phyloP scores from a whole-genome alignment of 2,113 vertebrate species.

The Anolis carolinensis region DNA sequence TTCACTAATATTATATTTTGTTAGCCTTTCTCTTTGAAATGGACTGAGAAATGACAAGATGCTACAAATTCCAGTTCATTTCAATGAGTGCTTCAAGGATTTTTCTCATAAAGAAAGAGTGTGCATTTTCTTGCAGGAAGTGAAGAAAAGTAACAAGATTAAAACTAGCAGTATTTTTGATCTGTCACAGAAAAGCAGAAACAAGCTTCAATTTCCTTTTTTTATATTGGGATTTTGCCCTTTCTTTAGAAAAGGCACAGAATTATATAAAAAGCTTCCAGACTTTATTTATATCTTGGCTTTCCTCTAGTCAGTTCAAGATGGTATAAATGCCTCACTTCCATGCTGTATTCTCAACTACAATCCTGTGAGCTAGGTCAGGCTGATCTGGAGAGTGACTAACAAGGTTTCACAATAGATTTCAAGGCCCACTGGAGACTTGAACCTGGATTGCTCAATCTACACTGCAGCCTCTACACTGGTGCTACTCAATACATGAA shows the following conservation, averaged over 20 bases:
- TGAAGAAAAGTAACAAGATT: background rate
- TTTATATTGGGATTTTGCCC: background rate
- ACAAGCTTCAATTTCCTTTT: background rate
- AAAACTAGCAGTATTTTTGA: slow-evolving; percentile 4
- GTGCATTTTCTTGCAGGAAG: background rate
- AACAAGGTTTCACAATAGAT: too few relatives aligned
- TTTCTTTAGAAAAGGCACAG: background rate
- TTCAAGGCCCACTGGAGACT: too few relatives aligned
- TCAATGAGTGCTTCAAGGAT: accelerated
- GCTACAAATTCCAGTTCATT: background rate
- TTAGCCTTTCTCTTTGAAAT: background rate
- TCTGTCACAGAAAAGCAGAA: accelerated
- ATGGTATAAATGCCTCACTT: too few relatives aligned
- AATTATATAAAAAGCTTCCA: background rate
- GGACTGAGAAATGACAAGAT: background rate
- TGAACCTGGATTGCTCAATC: too few relatives aligned
- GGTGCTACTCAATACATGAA: too few relatives aligned
- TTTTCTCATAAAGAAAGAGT: background rate
- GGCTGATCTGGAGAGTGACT: too few relatives aligned
- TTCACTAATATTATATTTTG: slow-evolving; percentile 28
- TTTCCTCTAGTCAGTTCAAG: too few relatives aligned
- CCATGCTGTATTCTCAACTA: background rate
- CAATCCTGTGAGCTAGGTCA: background rate
- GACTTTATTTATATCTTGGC: background rate
- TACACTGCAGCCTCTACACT: too few relatives aligned